Conservation (phyloP, 1,140 invertebrate species). For the Popillia japonica region DNA sequence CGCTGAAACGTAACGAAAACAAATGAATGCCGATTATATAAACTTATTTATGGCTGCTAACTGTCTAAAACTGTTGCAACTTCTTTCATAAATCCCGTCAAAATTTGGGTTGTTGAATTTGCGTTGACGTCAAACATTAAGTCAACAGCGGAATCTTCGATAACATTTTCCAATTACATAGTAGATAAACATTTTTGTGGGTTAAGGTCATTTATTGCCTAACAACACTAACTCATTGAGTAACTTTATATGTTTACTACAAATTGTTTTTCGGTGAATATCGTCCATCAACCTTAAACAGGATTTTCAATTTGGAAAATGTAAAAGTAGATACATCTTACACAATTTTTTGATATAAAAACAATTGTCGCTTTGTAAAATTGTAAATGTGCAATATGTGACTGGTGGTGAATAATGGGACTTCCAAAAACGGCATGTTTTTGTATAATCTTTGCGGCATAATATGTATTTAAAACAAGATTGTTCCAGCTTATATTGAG, state of each 20-base stretch:
- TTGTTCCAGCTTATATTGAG: too few species aligned
- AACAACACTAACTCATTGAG: background rate
- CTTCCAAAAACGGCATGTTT: too few species aligned
- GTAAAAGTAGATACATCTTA: too few species aligned
- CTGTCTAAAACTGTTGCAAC: background rate
- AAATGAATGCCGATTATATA: slow-evolving; percentile 28
- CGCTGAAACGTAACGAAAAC: slow-evolving; percentile 13
- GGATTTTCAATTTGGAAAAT: too few species aligned
- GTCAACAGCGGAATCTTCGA: background rate
- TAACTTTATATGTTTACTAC: background rate
- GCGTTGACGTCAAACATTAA: background rate
- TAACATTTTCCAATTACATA: background rate
- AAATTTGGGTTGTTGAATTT: slow-evolving; percentile 14
- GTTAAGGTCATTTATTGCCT: slow-evolving; percentile 3
- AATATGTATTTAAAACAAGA: too few species aligned
- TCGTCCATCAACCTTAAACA: too few species aligned
- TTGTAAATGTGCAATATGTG: too few species aligned
- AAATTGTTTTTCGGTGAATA: too few species aligned
- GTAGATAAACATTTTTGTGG: slow-evolving; percentile 22
- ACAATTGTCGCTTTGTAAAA: too few species aligned
- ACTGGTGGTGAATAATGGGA: too few species aligned
- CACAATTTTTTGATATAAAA: too few species aligned
- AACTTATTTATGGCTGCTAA: slow-evolving; percentile 25
- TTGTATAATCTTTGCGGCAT: too few species aligned
- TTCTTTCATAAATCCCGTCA: background rate